Conservation (phyloP, 2,113 vertebrate genomes). For the Malurus cyaneus region DNA sequence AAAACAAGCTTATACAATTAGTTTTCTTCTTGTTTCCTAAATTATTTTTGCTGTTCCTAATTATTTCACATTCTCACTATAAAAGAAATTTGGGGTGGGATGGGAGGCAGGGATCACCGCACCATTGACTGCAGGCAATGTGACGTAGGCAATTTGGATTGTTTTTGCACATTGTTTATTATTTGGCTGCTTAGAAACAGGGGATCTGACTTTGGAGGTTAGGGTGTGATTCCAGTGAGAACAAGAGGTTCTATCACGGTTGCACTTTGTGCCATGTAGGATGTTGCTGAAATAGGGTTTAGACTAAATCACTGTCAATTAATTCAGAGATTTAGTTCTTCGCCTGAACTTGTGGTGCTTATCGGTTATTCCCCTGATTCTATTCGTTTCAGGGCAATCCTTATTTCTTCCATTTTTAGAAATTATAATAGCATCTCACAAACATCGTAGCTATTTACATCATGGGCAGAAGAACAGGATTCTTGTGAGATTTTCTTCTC, state of each 20-base stretch:
- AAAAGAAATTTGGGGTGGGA: conserved; percentile 81
- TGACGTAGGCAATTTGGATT: conserved; percentile 71
- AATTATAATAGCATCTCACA: not conserved
- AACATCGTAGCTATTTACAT: not conserved
- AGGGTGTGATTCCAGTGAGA: not conserved
- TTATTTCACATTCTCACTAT: conserved; percentile 85
- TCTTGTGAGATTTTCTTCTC: not conserved
- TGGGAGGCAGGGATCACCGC: conserved; percentile 74
- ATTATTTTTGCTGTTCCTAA: conserved; percentile 81
- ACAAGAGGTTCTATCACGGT: not conserved
- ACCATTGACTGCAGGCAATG: conserved; percentile 21
- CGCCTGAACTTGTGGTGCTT: not conserved
- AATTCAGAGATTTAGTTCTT: not conserved
- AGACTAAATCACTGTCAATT: not conserved
- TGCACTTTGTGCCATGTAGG: not conserved
- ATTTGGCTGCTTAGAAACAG: conserved; percentile 35
- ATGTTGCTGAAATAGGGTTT: not conserved
- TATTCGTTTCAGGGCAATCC: not conserved
- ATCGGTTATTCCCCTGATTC: not conserved
- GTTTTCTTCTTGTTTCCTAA: conserved; percentile 81
- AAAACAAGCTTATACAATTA: conserved; percentile 78
- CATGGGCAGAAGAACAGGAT: not conserved
- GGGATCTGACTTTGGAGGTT: not conserved
- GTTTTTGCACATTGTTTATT: conserved; percentile 40
- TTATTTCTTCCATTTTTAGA: not conserved